Evolutionary conservation across 2,888 invertebrate genomes (phyloP).

Genomic region (Nebria salina): DNA sequence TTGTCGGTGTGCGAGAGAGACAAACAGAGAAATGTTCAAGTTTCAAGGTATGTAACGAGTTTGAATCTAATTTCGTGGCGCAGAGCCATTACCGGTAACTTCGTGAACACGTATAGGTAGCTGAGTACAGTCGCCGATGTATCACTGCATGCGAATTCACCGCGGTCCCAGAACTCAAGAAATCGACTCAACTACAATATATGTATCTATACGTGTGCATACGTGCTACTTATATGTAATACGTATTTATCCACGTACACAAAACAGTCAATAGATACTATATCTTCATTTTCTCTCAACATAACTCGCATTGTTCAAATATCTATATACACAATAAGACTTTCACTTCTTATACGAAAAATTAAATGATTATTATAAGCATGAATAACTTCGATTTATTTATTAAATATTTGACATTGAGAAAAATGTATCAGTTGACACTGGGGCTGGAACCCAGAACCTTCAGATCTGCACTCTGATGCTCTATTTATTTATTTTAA

Average conservation of each 20-base stretch:
- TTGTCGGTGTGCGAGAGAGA: neutral
- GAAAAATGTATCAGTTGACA: no score
- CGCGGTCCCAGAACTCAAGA: neutral
- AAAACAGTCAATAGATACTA: neutral
- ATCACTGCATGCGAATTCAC: neutral
- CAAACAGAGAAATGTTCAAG: slow-evolving; percentile 16
- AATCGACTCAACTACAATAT: neutral
- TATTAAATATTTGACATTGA: no score
- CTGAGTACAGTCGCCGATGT: neutral
- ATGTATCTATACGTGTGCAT: neutral
- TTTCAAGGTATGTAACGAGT: slow-evolving; percentile 24
- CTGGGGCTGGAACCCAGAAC: no score
- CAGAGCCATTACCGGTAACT: slow-evolving; percentile 35
- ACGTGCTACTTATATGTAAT: neutral
- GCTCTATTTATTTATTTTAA: no score
- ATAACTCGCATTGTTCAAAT: neutral
- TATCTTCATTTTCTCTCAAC: neutral
- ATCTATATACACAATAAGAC: neutral
- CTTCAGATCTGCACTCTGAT: no score
- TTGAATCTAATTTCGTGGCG: slow-evolving; percentile 41
- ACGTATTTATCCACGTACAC: neutral
- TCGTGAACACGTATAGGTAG: neutral
- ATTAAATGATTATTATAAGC: no score
- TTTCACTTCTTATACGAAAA: no score
- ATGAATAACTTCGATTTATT: no score